Evolutionary conservation across 2,113 vertebrate genomes (phyloP).

Genomic region (Oncorhynchus tshawytscha): DNA sequence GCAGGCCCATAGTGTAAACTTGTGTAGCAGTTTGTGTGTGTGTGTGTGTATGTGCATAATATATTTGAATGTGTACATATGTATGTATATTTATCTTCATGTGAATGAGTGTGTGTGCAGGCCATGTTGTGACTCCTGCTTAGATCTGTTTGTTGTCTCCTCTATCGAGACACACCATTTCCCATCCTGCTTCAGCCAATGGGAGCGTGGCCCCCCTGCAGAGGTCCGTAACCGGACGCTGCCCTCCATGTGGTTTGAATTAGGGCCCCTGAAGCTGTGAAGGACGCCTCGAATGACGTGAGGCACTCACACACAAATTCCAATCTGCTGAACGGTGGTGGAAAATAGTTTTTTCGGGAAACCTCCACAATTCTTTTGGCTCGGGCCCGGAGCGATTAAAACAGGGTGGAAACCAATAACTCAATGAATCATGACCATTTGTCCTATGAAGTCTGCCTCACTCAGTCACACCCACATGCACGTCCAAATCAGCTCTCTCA

Average conservation of each 20-base stretch:
- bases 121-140: slow-evolving; percentile 83
- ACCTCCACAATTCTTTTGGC: slow-evolving; percentile 69
- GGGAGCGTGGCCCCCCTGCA: slow-evolving; percentile 61
- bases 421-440: slow-evolving; percentile 71
- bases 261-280: slow-evolving; percentile 85
- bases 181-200: slow-evolving; percentile 81
- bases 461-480: slow-evolving; percentile 62
- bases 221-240: slow-evolving; percentile 75
- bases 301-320: slow-evolving; percentile 86
- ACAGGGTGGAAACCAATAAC: slow-evolving; percentile 74
- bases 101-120: slow-evolving; percentile 62
- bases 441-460: slow-evolving; percentile 69
- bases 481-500: slow-evolving; percentile 49
- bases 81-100: slow-evolving; percentile 30
- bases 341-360: slow-evolving; percentile 73
- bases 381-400: slow-evolving; percentile 73
- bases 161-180: slow-evolving; percentile 76
- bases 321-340: slow-evolving; percentile 84
- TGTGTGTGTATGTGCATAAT: slow-evolving; percentile 39
- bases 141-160: slow-evolving; percentile 82
- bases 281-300: slow-evolving; percentile 80
- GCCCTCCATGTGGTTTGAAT: slow-evolving; percentile 93
- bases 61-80: slow-evolving; percentile 18
- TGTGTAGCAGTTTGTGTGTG: slow-evolving; percentile 64
- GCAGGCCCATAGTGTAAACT: slow-evolving; percentile 55